Evolutionary conservation across 1,140 invertebrate genomes (phyloP).

Genomic region (Eriosoma lanigerum): DNA sequence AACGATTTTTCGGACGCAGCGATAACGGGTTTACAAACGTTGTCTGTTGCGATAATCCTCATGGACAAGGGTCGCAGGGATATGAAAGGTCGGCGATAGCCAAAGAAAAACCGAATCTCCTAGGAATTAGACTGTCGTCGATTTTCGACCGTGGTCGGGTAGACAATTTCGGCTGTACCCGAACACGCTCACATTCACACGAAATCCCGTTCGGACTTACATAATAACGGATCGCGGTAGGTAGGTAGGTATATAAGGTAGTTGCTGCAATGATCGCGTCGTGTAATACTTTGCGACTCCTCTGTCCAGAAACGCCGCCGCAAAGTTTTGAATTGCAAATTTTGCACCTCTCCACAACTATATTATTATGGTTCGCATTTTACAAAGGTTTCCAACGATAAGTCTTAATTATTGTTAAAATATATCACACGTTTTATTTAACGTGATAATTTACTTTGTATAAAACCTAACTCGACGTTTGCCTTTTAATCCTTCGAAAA

Average conservation of each 20-base stretch:
- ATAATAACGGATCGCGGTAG: slow-evolving; percentile 3
- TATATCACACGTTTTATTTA: slow-evolving; percentile 15
- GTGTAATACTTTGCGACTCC: too few relatives aligned
- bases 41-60: slow-evolving; percentile 1
- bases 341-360: background rate
- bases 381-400: slow-evolving; percentile 20
- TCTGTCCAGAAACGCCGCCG: too few relatives aligned
- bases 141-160: background rate
- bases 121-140: slow-evolving; percentile 39
- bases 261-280: background rate
- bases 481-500: slow-evolving; percentile 9
- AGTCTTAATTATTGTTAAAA: slow-evolving; percentile 47
- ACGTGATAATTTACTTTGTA: slow-evolving; percentile 41
- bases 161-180: slow-evolving; percentile 23
- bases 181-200: background rate
- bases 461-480: background rate
- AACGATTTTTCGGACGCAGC: background rate
- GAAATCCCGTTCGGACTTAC: background rate
- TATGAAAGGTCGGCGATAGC: background rate
- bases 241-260: too few relatives aligned
- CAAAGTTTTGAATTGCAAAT: slow-evolving; percentile 48
- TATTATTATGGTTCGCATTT: background rate
- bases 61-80: background rate
- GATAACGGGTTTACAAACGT: background rate
- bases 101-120: slow-evolving; percentile 27